These are phyloP conservation scores for Cynodonichthys magdalenae DNA, from an alignment of 2,797 vertebrate genomes.

Conservation along the genomic window DNA sequence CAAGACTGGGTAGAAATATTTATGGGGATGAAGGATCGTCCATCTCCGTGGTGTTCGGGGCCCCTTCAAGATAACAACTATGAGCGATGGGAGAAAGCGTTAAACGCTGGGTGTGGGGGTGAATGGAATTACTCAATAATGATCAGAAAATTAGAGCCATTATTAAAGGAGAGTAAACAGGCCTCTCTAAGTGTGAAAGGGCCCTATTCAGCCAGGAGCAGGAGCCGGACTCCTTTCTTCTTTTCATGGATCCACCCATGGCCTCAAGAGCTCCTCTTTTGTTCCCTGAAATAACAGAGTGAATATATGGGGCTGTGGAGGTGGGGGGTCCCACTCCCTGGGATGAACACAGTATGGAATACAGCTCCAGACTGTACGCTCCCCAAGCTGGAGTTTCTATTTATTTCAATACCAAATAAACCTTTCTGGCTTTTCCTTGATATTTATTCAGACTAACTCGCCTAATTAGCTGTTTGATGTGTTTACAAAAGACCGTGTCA, in stretches of 20 bases:
- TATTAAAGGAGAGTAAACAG: constrained; percentile 86
- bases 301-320: constrained; percentile 61
- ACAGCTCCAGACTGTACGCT: constrained; percentile 40
- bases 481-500: constrained; percentile 24
- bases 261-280: constrained; percentile 80
- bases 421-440: neutral
- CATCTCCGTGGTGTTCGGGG: constrained; percentile 38
- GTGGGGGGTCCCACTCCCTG: constrained; percentile 45
- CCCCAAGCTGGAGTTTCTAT: neutral
- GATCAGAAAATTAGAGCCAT: constrained; percentile 86
- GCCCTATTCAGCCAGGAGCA: constrained; percentile 77
- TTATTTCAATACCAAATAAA: constrained; percentile 2
- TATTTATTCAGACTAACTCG: constrained; percentile 22
- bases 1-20: constrained; percentile 15
- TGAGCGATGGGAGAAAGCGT: constrained; percentile 67
- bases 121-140: constrained; percentile 84
- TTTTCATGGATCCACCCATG: constrained; percentile 78
- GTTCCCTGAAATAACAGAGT: constrained; percentile 77
- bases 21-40: constrained; percentile 29
- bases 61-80: constrained; percentile 26
- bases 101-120: constrained; percentile 68
- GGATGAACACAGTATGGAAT: constrained; percentile 36
- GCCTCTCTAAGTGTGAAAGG: constrained; percentile 83
- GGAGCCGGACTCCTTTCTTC: constrained; percentile 79
- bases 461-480: constrained; percentile 32